Evolutionary conservation across 2,888 invertebrate genomes (phyloP).

Genomic region (Polietes domitor): DNA sequence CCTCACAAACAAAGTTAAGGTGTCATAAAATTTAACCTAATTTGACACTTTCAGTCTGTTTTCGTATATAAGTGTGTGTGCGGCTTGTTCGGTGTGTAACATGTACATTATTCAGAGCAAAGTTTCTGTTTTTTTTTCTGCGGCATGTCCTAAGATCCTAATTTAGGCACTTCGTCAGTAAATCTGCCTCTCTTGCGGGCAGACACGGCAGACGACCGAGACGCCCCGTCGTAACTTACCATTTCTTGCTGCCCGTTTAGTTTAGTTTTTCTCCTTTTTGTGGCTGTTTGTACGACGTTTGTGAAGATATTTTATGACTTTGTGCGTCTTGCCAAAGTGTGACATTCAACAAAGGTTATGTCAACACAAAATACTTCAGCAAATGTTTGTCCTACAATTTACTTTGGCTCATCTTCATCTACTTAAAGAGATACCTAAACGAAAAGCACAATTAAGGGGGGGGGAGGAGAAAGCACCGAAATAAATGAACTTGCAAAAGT

Average conservation of each 20-base stretch:
- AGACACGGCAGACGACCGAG: background rate
- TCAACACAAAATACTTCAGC: background rate
- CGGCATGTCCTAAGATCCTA: slow-evolving; percentile 26
- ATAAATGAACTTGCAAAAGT: too few species aligned
- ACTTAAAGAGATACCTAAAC: background rate
- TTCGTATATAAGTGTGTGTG: slow-evolving; percentile 8
- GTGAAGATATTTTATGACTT: slow-evolving; percentile 49
- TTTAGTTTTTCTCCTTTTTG: background rate
- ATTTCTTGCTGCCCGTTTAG: slow-evolving; percentile 21
- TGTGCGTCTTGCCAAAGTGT: slow-evolving; percentile 38
- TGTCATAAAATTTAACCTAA: slow-evolving; percentile 79
- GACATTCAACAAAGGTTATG: slow-evolving; percentile 62
- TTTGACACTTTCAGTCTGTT: slow-evolving; percentile 71
- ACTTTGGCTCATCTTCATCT: background rate
- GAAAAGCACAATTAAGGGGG: background rate
- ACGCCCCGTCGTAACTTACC: background rate
- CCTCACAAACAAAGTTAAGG: slow-evolving; percentile 48
- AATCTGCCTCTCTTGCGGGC: background rate
- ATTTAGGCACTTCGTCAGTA: slow-evolving; percentile 1
- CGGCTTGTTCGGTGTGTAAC: background rate
- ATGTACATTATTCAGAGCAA: too few species aligned
- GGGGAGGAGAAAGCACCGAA: too few species aligned
- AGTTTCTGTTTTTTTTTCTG: background rate
- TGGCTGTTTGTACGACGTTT: slow-evolving; percentile 27
- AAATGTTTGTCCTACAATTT: slow-evolving; percentile 5